Evolutionary conservation across 2,797 vertebrate species (phyloP).

Genomic region (Pempheris klunzingeri): DNA sequence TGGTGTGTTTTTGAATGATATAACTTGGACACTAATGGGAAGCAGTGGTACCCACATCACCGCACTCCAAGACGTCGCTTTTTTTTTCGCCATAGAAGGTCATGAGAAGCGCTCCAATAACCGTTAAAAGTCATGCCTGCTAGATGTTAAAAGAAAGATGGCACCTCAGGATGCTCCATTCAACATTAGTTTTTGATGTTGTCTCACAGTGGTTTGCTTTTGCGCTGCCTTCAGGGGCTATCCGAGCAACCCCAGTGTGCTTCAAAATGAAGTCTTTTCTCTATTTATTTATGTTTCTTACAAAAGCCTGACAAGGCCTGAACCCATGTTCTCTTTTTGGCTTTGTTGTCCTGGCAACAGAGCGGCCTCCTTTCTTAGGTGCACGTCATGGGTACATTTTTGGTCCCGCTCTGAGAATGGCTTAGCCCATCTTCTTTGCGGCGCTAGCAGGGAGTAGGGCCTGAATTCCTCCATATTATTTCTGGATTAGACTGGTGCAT

Average conservation of each 20-base stretch:
- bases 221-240: conserved; percentile 48
- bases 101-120: conserved; percentile 45
- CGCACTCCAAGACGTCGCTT: not conserved
- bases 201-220: conserved; percentile 43
- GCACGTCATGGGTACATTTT: conserved; percentile 59
- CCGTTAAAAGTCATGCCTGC: conserved; percentile 28
- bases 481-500: conserved; percentile 63
- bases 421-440: conserved; percentile 55
- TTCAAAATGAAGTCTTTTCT: conserved; percentile 78
- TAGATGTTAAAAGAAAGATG: conserved; percentile 43
- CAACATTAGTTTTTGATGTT: conserved; percentile 61
- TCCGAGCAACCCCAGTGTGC: conserved; percentile 62
- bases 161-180: conserved; percentile 48
- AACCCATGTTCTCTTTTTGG: conserved; percentile 71
- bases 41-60: not conserved
- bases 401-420: conserved; percentile 42
- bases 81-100: conserved; percentile 56
- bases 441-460: conserved; percentile 15
- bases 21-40: not conserved
- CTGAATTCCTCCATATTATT: conserved; percentile 67
- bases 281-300: conserved; percentile 81
- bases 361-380: conserved; percentile 35
- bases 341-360: conserved; percentile 65
- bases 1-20: conserved; percentile 1
- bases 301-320: conserved; percentile 67